These are phyloP conservation scores for Salmo trutta DNA, from an alignment of 2,797 vertebrate species.

Conservation along the genomic window DNA sequence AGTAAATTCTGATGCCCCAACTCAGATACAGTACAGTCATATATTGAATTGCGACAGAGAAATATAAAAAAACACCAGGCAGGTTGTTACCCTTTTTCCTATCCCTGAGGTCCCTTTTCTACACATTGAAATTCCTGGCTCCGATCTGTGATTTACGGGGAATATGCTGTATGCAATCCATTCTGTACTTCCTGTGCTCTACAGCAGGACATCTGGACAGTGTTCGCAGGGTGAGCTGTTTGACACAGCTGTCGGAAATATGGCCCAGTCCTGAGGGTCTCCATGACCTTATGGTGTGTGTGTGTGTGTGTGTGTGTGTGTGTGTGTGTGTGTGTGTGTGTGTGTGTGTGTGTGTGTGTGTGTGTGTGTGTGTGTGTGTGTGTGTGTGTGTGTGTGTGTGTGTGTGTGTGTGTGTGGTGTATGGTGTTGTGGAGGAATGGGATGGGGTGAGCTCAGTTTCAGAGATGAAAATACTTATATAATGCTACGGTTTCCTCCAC, in stretches of 20 bases:
- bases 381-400: conserved; percentile 10
- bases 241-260: conserved; percentile 65
- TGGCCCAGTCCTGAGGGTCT: conserved; percentile 48
- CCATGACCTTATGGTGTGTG: conserved; percentile 34
- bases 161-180: conserved; percentile 2
- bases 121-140: conserved; percentile 31
- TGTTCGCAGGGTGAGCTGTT: conserved; percentile 58
- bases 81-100: conserved; percentile 24
- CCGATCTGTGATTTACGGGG: conserved; percentile 15
- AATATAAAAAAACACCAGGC: not conserved
- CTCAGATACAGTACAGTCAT: conserved; percentile 6
- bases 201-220: conserved; percentile 67
- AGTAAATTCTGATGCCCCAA: conserved; percentile 45
- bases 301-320: not conserved
- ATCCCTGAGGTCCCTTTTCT: conserved; percentile 40
- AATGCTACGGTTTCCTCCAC: not conserved
- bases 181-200: conserved; percentile 54
- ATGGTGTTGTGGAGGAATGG: conserved; percentile 17
- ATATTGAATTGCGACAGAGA: conserved; percentile 12
- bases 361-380: not conserved
- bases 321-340: conserved; percentile 5
- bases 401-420: not conserved
- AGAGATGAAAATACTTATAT: conserved; percentile 16
- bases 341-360: not conserved
- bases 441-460: conserved; percentile 16